Percentiles rank a stretch among this genome's conserved stretches.
Conservation (phyloP, 92 coral and sea anemone species). For the Epizoanthus ramosus region DNA sequence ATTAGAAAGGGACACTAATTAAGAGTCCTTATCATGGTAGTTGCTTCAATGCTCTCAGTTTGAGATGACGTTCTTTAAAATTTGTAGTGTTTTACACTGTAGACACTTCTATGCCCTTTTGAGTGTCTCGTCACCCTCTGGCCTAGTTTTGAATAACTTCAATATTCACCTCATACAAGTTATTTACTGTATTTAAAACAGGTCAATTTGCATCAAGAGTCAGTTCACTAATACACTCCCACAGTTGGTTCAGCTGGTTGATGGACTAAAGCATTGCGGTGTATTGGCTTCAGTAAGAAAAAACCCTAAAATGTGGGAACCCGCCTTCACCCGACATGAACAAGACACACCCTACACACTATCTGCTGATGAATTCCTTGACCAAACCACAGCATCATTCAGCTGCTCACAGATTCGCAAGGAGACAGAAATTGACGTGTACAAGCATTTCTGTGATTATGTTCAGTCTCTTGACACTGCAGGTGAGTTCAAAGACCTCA, state of each 20-base stretch:
- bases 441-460: constrained; percentile 46
- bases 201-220: constrained; percentile 29
- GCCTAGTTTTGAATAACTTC: background rate
- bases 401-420: no score
- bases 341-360: background rate
- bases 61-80: no score
- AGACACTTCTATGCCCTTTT: no score
- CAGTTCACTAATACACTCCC: background rate
- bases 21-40: no score
- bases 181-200: background rate
- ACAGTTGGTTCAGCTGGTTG: constrained; percentile 43
- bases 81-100: no score
- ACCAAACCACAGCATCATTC: constrained; percentile 12
- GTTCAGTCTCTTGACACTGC: constrained; percentile 45
- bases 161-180: background rate
- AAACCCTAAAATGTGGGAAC: constrained; percentile 51
- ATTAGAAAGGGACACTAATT: no score
- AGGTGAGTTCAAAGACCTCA: no score
- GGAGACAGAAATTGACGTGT: constrained; percentile 45
- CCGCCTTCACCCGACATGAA: constrained; percentile 45
- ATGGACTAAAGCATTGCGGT: constrained; percentile 48
- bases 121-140: no score
- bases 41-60: no score
- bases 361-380: constrained; percentile 39
- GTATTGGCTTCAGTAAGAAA: constrained; percentile 35